Percentiles rank a stretch among this genome's conserved stretches.
phyloP scores from a whole-genome alignment of 1,140 invertebrate species.

The Eumaeus atala region DNA sequence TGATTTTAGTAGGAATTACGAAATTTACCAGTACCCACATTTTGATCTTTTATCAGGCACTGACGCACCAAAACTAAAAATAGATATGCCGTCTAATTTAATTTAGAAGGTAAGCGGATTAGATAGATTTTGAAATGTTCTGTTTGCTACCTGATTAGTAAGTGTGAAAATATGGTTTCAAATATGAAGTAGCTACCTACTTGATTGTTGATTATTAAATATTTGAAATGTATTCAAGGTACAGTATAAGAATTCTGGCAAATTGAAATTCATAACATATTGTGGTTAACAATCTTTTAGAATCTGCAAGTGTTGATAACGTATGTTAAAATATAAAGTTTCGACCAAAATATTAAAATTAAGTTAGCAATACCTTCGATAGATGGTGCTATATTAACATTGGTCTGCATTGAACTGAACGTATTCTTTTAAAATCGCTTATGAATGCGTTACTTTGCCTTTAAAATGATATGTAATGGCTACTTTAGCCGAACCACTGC shows the following conservation, averaged over 20 bases:
- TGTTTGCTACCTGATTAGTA: not conserved
- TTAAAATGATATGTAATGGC: no score
- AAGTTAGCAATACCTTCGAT: not conserved
- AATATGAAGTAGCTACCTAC: not conserved
- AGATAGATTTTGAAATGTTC: not conserved
- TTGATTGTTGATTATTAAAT: not conserved
- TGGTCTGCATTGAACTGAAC: no score
- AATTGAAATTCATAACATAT: not conserved
- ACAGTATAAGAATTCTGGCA: not conserved
- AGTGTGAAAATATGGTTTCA: not conserved
- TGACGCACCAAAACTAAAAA: not conserved
- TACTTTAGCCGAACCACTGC: no score
- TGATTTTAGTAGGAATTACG: not conserved
- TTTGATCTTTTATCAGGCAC: not conserved
- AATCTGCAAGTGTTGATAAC: no score
- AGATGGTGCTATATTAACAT: conserved; percentile 2
- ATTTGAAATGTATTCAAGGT: not conserved
- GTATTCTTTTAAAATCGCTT: no score
- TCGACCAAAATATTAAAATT: not conserved
- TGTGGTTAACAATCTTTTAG: no score
- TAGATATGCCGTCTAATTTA: not conserved
- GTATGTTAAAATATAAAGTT: no score
- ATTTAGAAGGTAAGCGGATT: not conserved
- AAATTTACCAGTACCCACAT: conserved; percentile 1
- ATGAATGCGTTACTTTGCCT: no score